Evolutionary conservation across 2,797 vertebrate genomes (phyloP), one percentile per base, ranked within the genome.

Genomic region (Micrastur ruficollis): DNA sequence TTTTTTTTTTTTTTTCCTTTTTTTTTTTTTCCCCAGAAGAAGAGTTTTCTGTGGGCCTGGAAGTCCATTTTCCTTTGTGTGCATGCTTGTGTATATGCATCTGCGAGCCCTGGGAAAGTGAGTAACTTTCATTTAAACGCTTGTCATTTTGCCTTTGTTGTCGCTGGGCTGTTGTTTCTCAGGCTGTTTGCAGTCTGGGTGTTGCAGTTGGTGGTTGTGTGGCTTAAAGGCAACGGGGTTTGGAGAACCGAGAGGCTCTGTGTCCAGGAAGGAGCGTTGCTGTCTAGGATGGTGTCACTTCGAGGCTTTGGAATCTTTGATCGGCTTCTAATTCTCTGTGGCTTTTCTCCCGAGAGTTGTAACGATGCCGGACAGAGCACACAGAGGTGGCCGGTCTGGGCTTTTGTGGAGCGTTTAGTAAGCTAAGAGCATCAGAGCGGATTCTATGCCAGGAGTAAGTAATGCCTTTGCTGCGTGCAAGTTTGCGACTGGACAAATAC

Each of bases 41-140:
- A 86, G 96, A 96, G 94, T 97, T 96, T 95, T 61, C 80, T 0
- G n/a, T 76, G 90, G 91, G 86, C 31, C 80, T 50, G 66, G 71
- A 76, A 91, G 72, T n/a, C 79, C 42, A 1, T 95, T 86, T 79
- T 38, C 81, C 90, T 84, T 72, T 38, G 87, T 84, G 80, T 63
- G 75, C 75, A 8, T 21, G 26, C 32, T 27, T 8, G 81, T 38
- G 94, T 1, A 0, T 3, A 1, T 29, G 66, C 70, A 17, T 20
- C 49, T 3, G 29, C 5, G 18, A 75, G 88, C 90, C 83, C 78
- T 12, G 86, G 73, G 55, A 9, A 16, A 93, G 93, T 14, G 81
- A 95, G 94, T 4, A 91, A 96, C 95, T 96, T 83, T 13, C 10
- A 13, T 78, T 25, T 18, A 8, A 47, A 23, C 1, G 1, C 62